Conservation (phyloP, 2,113 vertebrate species). For the Lates calcarifer region DNA sequence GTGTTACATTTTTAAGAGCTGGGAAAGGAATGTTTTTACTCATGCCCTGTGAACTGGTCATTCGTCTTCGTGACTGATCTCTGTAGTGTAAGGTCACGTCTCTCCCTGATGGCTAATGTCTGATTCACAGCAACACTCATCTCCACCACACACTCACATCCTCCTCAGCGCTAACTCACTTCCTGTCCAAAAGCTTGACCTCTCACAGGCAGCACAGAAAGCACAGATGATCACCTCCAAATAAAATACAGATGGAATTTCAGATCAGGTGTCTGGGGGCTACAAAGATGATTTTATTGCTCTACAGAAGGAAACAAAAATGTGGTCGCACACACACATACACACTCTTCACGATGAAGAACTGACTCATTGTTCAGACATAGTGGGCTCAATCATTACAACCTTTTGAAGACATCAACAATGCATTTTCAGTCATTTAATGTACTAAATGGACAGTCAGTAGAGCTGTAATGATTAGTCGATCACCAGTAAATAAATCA, state of each 20-base stretch:
- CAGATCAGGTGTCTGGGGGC: slow-evolving; percentile 16
- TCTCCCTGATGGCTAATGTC: slow-evolving; percentile 26
- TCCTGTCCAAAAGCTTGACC: slow-evolving; percentile 69
- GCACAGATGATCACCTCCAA: slow-evolving; percentile 24
- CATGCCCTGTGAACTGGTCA: slow-evolving; percentile 50
- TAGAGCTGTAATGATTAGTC: background rate
- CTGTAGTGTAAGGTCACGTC: slow-evolving; percentile 23
- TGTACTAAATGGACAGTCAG: background rate
- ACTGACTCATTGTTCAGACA: slow-evolving; percentile 32
- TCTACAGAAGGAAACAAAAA: slow-evolving; percentile 32
- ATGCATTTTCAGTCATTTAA: background rate
- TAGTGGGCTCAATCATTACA: slow-evolving; percentile 12
- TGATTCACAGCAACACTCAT: slow-evolving; percentile 72
- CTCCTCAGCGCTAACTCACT: slow-evolving; percentile 61
- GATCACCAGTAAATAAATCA: background rate
- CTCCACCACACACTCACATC: slow-evolving; percentile 33
- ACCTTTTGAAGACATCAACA: background rate
- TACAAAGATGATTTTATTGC: slow-evolving; percentile 38
- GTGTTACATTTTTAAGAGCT: slow-evolving; percentile 27
- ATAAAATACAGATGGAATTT: slow-evolving; percentile 61
- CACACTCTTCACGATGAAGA: background rate
- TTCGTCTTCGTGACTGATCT: slow-evolving; percentile 50
- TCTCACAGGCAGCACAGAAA: slow-evolving; percentile 30
- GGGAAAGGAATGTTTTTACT: slow-evolving; percentile 48
- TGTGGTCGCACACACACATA: slow-evolving; percentile 12